A percentile compares a stretch with the other conserved stretches of the same genome.
These are phyloP conservation scores for Lasioglossum baleicum DNA, from an alignment of 1,140 invertebrate genomes.

Conservation along the genomic window DNA sequence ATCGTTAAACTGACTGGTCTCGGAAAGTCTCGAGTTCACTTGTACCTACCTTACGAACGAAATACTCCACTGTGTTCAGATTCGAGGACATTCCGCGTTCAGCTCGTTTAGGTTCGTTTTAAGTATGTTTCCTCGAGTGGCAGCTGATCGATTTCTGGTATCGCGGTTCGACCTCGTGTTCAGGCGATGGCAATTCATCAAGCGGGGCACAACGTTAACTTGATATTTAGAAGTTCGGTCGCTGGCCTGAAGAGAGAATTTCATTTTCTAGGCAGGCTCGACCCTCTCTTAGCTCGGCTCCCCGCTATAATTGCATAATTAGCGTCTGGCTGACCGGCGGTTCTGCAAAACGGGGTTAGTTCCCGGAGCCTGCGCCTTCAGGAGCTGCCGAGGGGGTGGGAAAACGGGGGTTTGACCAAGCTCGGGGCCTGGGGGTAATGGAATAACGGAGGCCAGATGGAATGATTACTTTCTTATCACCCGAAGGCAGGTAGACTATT, in stretches of 20 bases:
- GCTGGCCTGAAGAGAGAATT: background rate
- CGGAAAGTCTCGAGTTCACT: too few relatives aligned
- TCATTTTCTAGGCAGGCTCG: background rate
- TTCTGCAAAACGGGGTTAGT: background rate
- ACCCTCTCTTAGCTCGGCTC: background rate
- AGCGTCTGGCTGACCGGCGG: background rate
- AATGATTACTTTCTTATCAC: conserved; percentile 72
- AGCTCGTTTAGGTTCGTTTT: too few relatives aligned
- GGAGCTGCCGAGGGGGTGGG: background rate
- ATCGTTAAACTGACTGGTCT: too few relatives aligned
- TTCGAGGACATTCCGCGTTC: too few relatives aligned
- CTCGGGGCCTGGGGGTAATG: conserved; percentile 47
- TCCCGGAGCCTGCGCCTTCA: background rate
- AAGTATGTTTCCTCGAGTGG: too few relatives aligned
- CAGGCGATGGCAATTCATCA: background rate
- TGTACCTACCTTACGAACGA: too few relatives aligned
- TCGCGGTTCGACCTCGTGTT: background rate
- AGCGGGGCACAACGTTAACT: background rate
- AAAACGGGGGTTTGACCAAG: background rate
- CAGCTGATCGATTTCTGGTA: background rate
- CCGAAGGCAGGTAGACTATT: conserved; percentile 61
- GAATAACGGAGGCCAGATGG: conserved; percentile 65
- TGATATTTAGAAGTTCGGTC: background rate
- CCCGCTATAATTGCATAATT: conserved; percentile 6
- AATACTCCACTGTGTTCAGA: too few relatives aligned